phyloP scores from a whole-genome alignment of 2,113 vertebrate species.

The Azemiops feae region DNA sequence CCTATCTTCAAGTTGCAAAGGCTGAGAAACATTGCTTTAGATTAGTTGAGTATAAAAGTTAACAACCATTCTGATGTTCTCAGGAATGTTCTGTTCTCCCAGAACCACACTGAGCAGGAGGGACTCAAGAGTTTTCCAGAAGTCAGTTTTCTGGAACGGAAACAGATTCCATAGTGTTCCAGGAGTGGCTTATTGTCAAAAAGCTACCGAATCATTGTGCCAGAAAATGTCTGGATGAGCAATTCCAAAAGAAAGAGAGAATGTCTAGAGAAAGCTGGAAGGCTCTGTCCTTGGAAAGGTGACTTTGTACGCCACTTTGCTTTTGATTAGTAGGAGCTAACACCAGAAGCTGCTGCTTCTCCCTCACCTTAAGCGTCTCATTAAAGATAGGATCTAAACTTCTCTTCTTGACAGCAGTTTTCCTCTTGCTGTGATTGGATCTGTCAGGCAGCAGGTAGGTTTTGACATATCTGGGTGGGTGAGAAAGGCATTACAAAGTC shows the following conservation, averaged over 20 bases:
- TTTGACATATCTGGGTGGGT: conserved; percentile 85
- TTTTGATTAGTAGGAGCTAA: background rate
- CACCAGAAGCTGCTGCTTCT: background rate
- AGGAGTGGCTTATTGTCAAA: background rate
- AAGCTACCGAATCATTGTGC: background rate
- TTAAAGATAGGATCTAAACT: conserved; percentile 89
- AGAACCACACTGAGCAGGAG: background rate
- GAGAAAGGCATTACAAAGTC: accelerated
- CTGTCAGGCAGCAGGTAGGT: conserved; percentile 92
- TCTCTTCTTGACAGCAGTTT: conserved; percentile 87
- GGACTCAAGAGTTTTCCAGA: background rate
- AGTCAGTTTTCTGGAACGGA: background rate
- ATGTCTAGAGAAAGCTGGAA: background rate
- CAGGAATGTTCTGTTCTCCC: background rate
- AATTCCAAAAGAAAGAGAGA: background rate
- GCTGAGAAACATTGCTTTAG: background rate
- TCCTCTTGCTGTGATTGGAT: conserved; percentile 87
- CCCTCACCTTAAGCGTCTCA: conserved; percentile 82
- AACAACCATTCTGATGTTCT: background rate
- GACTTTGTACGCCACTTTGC: background rate
- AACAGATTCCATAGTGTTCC: background rate
- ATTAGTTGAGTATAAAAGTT: background rate
- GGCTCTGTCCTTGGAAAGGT: background rate
- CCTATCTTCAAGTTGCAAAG: too few species aligned
- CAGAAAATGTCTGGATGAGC: background rate